Evolutionary conservation across 1,140 invertebrate genomes (phyloP), one percentile per base, ranked within the genome.

Genomic region (Drosophila grimshawi): DNA sequence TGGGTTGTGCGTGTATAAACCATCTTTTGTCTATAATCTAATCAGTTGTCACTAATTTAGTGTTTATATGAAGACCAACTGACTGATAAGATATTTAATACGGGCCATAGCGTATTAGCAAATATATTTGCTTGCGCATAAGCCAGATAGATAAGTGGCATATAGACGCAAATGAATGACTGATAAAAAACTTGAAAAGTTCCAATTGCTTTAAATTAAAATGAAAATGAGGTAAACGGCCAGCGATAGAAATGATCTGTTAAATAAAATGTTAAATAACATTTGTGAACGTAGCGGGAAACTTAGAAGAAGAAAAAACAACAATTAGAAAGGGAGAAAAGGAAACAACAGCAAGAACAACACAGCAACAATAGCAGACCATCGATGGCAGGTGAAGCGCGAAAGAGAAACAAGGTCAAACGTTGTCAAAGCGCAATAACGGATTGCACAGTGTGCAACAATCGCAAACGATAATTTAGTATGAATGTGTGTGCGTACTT

Each of bases 341-440:
- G 59, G 56, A 60, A 46, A 45, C 33, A 48, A 5, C 48, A 48
- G 41, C 33, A 48, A 63, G 37, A 62, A 55, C 3, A 48, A 27
- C 65, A 46, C 19, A 57, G n/a, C 39, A 53, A 71, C 46, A 60
- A 69, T 27, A 43, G 53, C 4, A 37, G n/a, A 49, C 51, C 2
- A n/a, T 4, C 27, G 4, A 35, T 29, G 30, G 66, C 73, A 70
- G 61, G 35, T 70, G 48, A 67, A 88, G 80, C 78, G 75, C 67
- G 46, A 79, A 62, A 51, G 41, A 37, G 70, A 88, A 88, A 88
- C 85, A 88, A 89, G 85, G 83, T 88, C 83, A 88, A 63, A 69
- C 39, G 10, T 67, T 63, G 76, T 48, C 72, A 86, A 79, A 78
- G 76, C 71, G 52, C 80, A 82, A 19, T 19, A 19, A 55, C 61